Percentiles rank a stretch among this genome's conserved stretches.
Evolutionary conservation across 1,140 invertebrate species (phyloP).

Genomic region (Aporrectodea caliginosa): DNA sequence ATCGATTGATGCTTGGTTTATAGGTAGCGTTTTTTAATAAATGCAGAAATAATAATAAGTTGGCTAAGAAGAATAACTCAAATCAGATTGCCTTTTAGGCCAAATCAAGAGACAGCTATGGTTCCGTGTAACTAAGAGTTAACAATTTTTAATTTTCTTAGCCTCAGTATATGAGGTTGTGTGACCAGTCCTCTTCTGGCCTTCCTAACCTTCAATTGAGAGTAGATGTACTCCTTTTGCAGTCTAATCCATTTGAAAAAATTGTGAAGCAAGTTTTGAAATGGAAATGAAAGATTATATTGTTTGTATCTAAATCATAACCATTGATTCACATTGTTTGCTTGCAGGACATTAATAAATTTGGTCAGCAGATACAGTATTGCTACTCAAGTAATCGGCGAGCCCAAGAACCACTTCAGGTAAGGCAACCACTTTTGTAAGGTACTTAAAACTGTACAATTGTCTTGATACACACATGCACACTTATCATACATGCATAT

Average conservation of each 20-base stretch:
- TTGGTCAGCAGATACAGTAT: constrained; percentile 84
- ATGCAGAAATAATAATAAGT: too few relatives aligned
- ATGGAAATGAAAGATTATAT: not conserved
- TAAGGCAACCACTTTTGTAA: constrained; percentile 21
- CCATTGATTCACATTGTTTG: constrained; percentile 35
- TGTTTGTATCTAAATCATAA: constrained; percentile 12
- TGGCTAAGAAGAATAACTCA: too few relatives aligned
- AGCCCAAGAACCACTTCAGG: constrained; percentile 69
- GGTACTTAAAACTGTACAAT: too few relatives aligned
- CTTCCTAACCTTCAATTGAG: not conserved
- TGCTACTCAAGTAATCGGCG: constrained; percentile 90
- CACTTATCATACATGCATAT: too few relatives aligned
- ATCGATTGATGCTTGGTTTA: too few relatives aligned
- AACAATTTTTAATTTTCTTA: too few relatives aligned
- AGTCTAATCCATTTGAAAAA: not conserved
- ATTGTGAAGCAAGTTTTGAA: not conserved
- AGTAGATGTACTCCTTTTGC: not conserved
- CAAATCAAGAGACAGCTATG: too few relatives aligned
- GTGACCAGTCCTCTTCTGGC: not conserved
- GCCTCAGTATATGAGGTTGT: not conserved
- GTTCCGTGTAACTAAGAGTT: too few relatives aligned
- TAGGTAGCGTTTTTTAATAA: too few relatives aligned
- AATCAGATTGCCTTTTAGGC: too few relatives aligned
- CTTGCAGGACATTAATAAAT: constrained; percentile 73
- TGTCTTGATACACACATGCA: too few relatives aligned